Evolutionary conservation across 2,888 invertebrate genomes (phyloP).

Genomic region (Hyalella azteca): DNA sequence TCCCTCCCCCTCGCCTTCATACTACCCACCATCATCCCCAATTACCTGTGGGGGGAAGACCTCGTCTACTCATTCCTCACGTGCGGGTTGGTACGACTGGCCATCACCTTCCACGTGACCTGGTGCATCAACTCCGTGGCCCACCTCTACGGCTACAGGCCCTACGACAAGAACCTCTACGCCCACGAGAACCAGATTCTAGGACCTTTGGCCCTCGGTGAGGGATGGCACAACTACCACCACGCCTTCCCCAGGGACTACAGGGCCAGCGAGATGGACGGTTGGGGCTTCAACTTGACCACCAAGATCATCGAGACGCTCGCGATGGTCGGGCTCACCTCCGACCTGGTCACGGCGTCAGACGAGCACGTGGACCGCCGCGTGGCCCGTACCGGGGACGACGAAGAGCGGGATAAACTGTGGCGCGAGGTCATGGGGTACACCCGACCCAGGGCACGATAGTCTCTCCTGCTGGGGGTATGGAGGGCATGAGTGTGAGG

Average conservation of each 20-base stretch:
- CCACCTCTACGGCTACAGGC: constrained; percentile 89
- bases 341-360: constrained; percentile 79
- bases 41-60: constrained; percentile 82
- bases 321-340: constrained; percentile 83
- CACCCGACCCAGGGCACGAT: too few species aligned
- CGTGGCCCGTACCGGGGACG: constrained; percentile 76
- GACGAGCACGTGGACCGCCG: constrained; percentile 74
- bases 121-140: constrained; percentile 93
- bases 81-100: constrained; percentile 68
- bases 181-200: constrained; percentile 60
- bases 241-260: constrained; percentile 94
- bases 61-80: constrained; percentile 81
- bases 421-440: neutral
- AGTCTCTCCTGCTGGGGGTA: too few species aligned
- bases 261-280: constrained; percentile 76
- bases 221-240: constrained; percentile 94
- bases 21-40: constrained; percentile 80
- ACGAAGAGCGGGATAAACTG: constrained; percentile 62
- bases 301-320: constrained; percentile 82
- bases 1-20: constrained; percentile 81
- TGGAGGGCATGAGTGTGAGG: too few species aligned
- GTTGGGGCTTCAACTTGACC: constrained; percentile 72
- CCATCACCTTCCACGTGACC: constrained; percentile 73
- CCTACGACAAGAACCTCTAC: constrained; percentile 74
- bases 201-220: constrained; percentile 72